Conservation (phyloP, 2,888 invertebrate species). For the Cephalotes varians region DNA sequence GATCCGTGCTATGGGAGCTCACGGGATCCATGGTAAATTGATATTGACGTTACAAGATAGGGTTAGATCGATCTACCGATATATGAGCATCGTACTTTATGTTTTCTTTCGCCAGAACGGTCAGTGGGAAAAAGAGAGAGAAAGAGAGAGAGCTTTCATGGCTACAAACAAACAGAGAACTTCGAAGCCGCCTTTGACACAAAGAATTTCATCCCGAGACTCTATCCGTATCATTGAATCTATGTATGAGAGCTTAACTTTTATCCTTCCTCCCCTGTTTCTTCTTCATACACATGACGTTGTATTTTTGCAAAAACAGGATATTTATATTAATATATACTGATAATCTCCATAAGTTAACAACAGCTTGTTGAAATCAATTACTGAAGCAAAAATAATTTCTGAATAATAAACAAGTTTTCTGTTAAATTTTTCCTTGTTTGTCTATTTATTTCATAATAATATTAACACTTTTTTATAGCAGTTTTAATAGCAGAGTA, state of each 20-base stretch:
- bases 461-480: not conserved
- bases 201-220: slow-evolving; percentile 36
- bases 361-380: not conserved
- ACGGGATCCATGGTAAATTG: slow-evolving; percentile 73
- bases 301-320: not conserved
- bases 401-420: not conserved
- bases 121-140: not conserved
- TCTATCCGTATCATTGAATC: slow-evolving; percentile 19
- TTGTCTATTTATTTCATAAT: not conserved
- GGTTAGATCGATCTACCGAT: slow-evolving; percentile 49
- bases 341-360: not conserved
- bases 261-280: not conserved
- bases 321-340: not conserved
- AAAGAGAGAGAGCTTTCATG: not conserved
- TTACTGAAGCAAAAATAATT: slow-evolving; percentile 19
- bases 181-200: slow-evolving; percentile 29
- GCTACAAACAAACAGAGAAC: slow-evolving; percentile 42
- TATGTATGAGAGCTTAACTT: slow-evolving; percentile 41
- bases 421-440: not conserved
- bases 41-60: slow-evolving; percentile 67
- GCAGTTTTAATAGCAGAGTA: not conserved
- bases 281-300: not conserved
- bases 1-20: slow-evolving; percentile 49
- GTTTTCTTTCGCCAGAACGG: slow-evolving; percentile 47
- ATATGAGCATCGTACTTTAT: slow-evolving; percentile 52